Conservation (phyloP, 2,888 invertebrate genomes). For the Syrphus vitripennis region DNA sequence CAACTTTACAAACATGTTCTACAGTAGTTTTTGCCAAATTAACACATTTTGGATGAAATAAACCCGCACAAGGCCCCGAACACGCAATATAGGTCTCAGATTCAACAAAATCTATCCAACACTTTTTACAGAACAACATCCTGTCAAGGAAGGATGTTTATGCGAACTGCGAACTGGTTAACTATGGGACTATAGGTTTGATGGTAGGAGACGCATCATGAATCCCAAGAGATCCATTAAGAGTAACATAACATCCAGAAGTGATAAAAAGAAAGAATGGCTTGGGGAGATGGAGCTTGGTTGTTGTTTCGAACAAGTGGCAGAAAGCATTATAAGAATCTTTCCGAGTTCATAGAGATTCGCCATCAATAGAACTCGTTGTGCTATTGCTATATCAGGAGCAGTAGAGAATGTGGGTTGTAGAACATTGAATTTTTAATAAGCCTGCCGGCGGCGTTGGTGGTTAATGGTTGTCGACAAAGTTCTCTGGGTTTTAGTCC, state of each 20-base stretch:
- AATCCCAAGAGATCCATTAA: constrained; percentile 72
- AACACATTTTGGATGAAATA: constrained; percentile 78
- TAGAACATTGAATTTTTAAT: constrained; percentile 65
- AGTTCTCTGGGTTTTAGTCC: constrained; percentile 13
- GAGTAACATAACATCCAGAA: constrained; percentile 22
- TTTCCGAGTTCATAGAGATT: constrained; percentile 29
- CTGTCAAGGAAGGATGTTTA: constrained; percentile 54
- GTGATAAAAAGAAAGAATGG: constrained; percentile 61
- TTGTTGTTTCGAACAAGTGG: constrained; percentile 47
- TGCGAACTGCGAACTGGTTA: constrained; percentile 26
- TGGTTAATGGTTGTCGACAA: constrained; percentile 11
- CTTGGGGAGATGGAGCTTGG: constrained; percentile 62
- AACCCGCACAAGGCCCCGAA: constrained; percentile 77
- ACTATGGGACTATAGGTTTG: too few relatives aligned
- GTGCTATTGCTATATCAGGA: neutral
- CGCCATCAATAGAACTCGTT: constrained; percentile 37
- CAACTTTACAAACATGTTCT: constrained; percentile 72
- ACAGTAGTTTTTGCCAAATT: constrained; percentile 73
- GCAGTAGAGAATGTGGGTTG: constrained; percentile 32
- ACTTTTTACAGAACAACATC: constrained; percentile 79
- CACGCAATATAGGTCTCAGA: constrained; percentile 75
- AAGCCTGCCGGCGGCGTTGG: constrained; percentile 39
- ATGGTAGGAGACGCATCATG: constrained; percentile 39
- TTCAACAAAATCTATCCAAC: constrained; percentile 79
- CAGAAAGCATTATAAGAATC: constrained; percentile 60